These are phyloP conservation scores for Zaprionus kolodkinae DNA, from an alignment of 1,140 invertebrate genomes.

Conservation along the genomic window DNA sequence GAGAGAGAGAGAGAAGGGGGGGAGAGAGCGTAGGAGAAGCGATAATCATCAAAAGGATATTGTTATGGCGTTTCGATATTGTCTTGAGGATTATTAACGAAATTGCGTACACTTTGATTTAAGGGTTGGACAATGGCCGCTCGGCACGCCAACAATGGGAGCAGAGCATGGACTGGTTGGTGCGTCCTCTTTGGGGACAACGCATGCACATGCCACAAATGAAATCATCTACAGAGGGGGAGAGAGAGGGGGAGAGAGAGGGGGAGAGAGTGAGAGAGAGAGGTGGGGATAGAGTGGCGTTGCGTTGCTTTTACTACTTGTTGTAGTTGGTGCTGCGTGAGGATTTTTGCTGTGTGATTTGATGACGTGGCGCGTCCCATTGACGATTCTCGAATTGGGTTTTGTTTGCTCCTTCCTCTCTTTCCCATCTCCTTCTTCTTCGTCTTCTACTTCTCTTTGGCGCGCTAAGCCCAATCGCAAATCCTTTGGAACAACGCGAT, in stretches of 20 bases:
- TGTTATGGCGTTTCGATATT: slow-evolving; percentile 82
- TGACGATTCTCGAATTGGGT: slow-evolving; percentile 47
- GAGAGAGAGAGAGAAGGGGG: neutral
- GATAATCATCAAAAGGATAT: slow-evolving; percentile 84
- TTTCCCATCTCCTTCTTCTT: slow-evolving; percentile 30
- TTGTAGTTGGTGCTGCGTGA: slow-evolving; percentile 63
- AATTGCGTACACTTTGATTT: slow-evolving; percentile 82
- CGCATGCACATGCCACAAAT: slow-evolving; percentile 52
- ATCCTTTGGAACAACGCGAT: slow-evolving; percentile 51
- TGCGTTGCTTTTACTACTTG: slow-evolving; percentile 65
- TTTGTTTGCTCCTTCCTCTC: slow-evolving; percentile 19
- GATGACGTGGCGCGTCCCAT: slow-evolving; percentile 64
- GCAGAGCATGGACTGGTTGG: slow-evolving; percentile 9
- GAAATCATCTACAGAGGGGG: slow-evolving; percentile 58
- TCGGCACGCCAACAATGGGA: slow-evolving; percentile 66
- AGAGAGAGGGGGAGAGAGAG: neutral
- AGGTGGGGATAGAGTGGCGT: neutral
- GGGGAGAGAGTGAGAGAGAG: neutral
- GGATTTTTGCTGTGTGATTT: slow-evolving; percentile 68
- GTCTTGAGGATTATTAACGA: slow-evolving; percentile 83
- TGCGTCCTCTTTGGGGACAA: slow-evolving; percentile 43
- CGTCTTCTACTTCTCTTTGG: neutral
- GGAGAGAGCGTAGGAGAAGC: slow-evolving; percentile 44
- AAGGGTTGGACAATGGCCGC: slow-evolving; percentile 77
- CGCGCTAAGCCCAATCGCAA: slow-evolving; percentile 45